Conservation (phyloP, 2,113 vertebrate genomes). For the Tauraco erythrolophus region DNA sequence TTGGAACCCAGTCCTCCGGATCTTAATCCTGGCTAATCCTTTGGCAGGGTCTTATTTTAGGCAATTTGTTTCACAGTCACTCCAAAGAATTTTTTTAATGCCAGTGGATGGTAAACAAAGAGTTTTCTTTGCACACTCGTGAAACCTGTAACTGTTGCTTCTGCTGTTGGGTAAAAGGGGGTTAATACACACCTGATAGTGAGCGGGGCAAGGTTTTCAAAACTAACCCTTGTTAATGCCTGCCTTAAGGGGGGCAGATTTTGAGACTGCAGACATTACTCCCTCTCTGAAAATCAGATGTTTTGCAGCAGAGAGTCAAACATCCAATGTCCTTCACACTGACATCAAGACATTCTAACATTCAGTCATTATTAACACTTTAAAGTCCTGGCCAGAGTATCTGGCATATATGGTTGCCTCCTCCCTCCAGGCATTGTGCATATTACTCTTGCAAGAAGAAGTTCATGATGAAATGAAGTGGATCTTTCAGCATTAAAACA, state of each 20-base stretch:
- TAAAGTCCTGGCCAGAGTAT: neutral
- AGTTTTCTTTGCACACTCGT: neutral
- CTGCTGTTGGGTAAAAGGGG: neutral
- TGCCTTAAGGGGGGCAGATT: neutral
- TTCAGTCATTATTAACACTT: neutral
- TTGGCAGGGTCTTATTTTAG: neutral
- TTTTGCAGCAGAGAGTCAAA: neutral
- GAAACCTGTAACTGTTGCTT: neutral
- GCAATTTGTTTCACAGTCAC: neutral
- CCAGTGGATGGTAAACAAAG: neutral
- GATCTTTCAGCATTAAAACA: neutral
- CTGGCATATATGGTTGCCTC: neutral
- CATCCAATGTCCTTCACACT: neutral
- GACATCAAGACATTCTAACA: neutral
- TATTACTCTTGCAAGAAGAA: neutral
- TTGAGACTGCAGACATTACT: neutral
- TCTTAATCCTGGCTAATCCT: slow-evolving; percentile 21
- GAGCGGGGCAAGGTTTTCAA: neutral
- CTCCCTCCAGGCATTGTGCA: neutral
- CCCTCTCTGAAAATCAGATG: neutral
- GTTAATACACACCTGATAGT: neutral
- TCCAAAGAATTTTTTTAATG: neutral
- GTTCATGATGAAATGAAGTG: neutral
- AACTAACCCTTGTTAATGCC: neutral
- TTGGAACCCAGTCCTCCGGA: neutral